Evolutionary conservation across 1,140 invertebrate genomes (phyloP).

Genomic region (Trigoniulus corallinus): DNA sequence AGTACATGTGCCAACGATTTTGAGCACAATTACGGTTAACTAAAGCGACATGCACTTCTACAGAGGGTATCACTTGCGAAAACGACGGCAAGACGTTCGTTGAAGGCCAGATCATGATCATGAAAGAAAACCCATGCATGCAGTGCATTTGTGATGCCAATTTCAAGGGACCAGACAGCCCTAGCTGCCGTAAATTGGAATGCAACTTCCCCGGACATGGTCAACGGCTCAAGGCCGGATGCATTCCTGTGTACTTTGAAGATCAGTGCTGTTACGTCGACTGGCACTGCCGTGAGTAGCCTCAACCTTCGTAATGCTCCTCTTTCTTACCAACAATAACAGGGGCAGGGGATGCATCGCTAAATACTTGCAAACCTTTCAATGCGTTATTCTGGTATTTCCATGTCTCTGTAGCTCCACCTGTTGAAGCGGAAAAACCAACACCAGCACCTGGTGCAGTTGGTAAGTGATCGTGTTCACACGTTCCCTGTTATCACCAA

Average conservation of each 20-base stretch:
- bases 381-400: background rate
- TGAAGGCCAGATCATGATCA: constrained; percentile 31
- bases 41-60: constrained; percentile 6
- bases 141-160: constrained; percentile 25
- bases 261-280: constrained; percentile 26
- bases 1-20: constrained; percentile 1
- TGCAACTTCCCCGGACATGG: constrained; percentile 32
- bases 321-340: too few species aligned
- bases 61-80: constrained; percentile 20
- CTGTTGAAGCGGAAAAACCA: background rate
- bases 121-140: constrained; percentile 26
- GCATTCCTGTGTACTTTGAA: constrained; percentile 30
- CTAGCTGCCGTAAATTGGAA: constrained; percentile 29
- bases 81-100: constrained; percentile 28
- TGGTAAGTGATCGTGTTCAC: too few species aligned
- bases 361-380: background rate
- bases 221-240: constrained; percentile 26
- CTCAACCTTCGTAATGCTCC: too few species aligned
- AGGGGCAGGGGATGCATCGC: background rate
- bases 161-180: constrained; percentile 16
- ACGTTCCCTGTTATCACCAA: too few species aligned
- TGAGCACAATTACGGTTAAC: too few species aligned
- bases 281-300: constrained; percentile 33
- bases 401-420: constrained; percentile 3
- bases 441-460: background rate